Evolutionary conservation across 2,113 vertebrate genomes (phyloP).

Genomic region (Barbus barbus): DNA sequence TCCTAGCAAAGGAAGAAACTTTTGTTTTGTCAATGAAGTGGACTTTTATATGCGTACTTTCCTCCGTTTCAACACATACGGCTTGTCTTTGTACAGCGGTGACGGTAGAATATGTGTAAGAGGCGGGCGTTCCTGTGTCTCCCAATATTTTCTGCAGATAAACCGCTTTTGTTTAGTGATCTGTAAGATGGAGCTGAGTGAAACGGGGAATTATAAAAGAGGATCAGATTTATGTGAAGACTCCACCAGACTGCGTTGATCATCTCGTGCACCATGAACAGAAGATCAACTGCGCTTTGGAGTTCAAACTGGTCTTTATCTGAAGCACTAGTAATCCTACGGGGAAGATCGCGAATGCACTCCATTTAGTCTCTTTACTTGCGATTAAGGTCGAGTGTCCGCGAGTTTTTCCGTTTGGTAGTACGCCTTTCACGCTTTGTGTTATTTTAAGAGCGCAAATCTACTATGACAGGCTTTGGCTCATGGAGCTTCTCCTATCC

Average conservation of each 20-base stretch:
- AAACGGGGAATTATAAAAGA: slow-evolving; percentile 38
- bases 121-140: slow-evolving; percentile 67
- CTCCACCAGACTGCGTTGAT: not conserved
- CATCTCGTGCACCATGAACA: slow-evolving; percentile 43
- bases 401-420: no score
- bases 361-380: not conserved
- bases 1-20: not conserved
- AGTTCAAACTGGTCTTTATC: slow-evolving; percentile 54
- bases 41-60: not conserved
- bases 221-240: not conserved
- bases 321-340: slow-evolving; percentile 45
- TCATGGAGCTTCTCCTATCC: slow-evolving; percentile 3
- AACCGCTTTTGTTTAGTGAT: slow-evolving; percentile 65
- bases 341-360: not conserved
- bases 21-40: not conserved
- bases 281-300: slow-evolving; percentile 25
- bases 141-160: slow-evolving; percentile 61
- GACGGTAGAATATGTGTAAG: slow-evolving; percentile 68
- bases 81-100: slow-evolving; percentile 4
- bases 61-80: not conserved
- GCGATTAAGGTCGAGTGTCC: not conserved
- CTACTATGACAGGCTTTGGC: slow-evolving; percentile 5
- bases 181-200: slow-evolving; percentile 71
- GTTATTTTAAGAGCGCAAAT: slow-evolving; percentile 5
- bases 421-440: not conserved